Conservation (phyloP, 2,113 vertebrate genomes). For the Uropsilus gracilis region DNA sequence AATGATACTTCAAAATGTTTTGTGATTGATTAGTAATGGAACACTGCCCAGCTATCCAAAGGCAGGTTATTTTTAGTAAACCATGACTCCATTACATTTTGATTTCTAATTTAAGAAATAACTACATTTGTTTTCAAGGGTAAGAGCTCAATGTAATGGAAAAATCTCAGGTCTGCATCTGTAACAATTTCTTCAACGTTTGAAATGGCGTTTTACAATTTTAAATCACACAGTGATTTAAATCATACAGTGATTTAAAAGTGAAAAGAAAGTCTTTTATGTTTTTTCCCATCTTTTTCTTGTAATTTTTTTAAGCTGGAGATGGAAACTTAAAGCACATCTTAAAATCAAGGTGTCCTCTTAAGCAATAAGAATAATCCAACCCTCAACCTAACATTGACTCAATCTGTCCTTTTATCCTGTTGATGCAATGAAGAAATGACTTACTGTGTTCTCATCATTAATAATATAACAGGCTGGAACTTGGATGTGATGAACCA, state of each 20-base stretch:
- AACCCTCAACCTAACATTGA: constrained; percentile 44
- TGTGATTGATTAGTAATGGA: not conserved
- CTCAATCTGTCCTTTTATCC: constrained; percentile 50
- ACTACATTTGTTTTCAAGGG: not conserved
- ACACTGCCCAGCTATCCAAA: not conserved
- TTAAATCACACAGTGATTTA: not conserved
- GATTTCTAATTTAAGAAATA: not conserved
- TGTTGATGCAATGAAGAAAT: constrained; percentile 26
- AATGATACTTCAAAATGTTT: not conserved
- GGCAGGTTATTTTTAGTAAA: not conserved
- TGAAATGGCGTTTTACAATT: not conserved
- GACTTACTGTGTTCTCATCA: constrained; percentile 59
- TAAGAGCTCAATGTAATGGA: not conserved
- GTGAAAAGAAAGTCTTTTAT: not conserved
- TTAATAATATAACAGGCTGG: constrained; percentile 38
- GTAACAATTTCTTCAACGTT: not conserved
- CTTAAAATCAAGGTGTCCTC: not conserved
- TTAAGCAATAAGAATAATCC: not conserved
- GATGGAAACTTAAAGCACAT: not conserved
- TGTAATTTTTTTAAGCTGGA: not conserved
- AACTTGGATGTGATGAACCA: constrained; percentile 20
- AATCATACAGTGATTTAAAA: not conserved
- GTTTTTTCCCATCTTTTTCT: not conserved
- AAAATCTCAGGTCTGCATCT: not conserved
- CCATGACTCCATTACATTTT: not conserved